phyloP scores from a whole-genome alignment of 2,797 vertebrate species.

The Poeciliopsis paucimaculata region DNA sequence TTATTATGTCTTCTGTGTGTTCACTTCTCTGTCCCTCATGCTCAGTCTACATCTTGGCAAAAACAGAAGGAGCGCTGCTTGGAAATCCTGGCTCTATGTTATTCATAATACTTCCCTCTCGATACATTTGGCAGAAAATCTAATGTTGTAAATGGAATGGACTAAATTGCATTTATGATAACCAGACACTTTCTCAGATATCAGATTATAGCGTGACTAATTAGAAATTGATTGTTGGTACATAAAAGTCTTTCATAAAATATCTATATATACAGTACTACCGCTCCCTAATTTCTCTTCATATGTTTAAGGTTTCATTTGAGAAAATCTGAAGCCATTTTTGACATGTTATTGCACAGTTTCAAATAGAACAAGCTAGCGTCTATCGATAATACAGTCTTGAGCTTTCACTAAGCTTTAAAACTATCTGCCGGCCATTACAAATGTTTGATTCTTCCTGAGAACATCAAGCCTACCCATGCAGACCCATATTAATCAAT shows the following conservation, averaged over 20 bases:
- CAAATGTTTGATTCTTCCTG: conserved; percentile 47
- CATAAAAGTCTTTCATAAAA: not conserved
- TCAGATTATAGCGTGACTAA: not conserved
- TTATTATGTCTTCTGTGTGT: not conserved
- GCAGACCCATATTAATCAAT: conserved; percentile 61
- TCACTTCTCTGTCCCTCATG: not conserved
- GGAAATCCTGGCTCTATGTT: not conserved
- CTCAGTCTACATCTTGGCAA: not conserved
- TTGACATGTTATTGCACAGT: not conserved
- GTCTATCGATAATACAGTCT: conserved; percentile 19
- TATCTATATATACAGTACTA: not conserved
- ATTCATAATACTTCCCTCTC: not conserved
- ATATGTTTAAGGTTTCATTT: not conserved
- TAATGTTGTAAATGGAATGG: not conserved
- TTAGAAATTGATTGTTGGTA: not conserved
- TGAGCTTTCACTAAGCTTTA: not conserved
- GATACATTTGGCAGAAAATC: not conserved
- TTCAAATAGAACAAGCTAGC: not conserved
- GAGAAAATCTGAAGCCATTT: not conserved
- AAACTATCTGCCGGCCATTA: conserved; percentile 30
- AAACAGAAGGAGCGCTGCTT: not conserved
- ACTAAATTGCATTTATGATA: not conserved
- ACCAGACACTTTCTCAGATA: not conserved
- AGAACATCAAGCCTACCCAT: conserved; percentile 50
- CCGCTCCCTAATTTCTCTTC: not conserved